phyloP scores from a whole-genome alignment of 64 coral and sea anemone genomes.

The Orbicella faveolata region DNA sequence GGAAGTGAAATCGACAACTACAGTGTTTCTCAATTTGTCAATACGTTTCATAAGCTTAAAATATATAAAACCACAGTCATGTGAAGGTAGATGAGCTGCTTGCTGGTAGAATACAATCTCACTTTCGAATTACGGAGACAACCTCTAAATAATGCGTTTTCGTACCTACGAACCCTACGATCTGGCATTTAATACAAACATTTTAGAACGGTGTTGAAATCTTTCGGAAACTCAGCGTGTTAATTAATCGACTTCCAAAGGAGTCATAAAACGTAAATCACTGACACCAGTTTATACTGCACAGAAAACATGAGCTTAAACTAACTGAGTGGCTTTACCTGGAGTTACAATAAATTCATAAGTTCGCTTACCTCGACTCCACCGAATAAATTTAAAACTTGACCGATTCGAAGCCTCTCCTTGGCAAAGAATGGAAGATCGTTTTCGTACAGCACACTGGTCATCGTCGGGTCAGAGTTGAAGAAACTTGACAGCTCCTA shows the following conservation, averaged over 20 bases:
- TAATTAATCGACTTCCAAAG: conserved; percentile 5
- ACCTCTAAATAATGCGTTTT: not conserved
- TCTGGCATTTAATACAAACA: not conserved
- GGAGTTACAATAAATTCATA: not conserved
- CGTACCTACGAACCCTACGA: not conserved
- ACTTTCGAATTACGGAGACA: not conserved
- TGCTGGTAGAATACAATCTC: not conserved
- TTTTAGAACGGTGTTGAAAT: conserved; percentile 34
- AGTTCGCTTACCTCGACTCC: conserved; percentile 75
- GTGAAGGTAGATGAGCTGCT: not conserved
- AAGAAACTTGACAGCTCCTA: conserved; percentile 38
- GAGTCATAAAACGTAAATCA: not conserved
- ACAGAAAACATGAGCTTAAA: not conserved
- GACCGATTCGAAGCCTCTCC: conserved; percentile 47
- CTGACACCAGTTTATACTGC: not conserved
- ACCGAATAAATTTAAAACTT: conserved; percentile 79
- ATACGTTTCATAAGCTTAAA: no score
- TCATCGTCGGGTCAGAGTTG: not conserved
- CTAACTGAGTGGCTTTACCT: not conserved
- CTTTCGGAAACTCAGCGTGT: conserved; percentile 13
- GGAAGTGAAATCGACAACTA: no score
- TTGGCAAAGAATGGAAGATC: conserved; percentile 21
- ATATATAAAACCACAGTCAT: no score
- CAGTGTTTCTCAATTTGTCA: no score
- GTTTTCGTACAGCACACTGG: not conserved